These are phyloP conservation scores for Drosophila setifemur DNA, from an alignment of 1,140 invertebrate species.

Conservation along the genomic window DNA sequence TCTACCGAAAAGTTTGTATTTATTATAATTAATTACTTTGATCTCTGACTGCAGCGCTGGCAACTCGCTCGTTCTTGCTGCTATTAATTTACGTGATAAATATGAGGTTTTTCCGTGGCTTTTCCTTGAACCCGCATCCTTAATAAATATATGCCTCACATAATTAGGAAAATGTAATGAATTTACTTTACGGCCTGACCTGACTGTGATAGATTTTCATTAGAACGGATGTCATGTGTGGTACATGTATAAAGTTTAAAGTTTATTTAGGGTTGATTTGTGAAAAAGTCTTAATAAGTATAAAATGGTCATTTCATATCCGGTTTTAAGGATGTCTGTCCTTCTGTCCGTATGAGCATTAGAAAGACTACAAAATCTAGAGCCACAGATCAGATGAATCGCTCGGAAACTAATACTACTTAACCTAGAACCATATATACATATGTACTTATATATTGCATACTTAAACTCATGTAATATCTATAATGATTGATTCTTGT, in stretches of 20 bases:
- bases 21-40: slow-evolving; percentile 81
- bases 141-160: slow-evolving; percentile 70
- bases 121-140: neutral
- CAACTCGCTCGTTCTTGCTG: slow-evolving; percentile 40
- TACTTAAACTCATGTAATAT: no score
- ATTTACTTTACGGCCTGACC: slow-evolving; percentile 50
- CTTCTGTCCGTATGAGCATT: no score
- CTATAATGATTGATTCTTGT: no score
- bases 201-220: slow-evolving; percentile 55
- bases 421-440: no score
- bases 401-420: no score
- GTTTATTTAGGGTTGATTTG: slow-evolving; percentile 12
- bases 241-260: neutral
- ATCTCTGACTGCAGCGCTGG: slow-evolving; percentile 46
- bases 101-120: slow-evolving; percentile 62
- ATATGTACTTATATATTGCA: no score
- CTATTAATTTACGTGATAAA: slow-evolving; percentile 80
- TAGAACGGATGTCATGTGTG: slow-evolving; percentile 22
- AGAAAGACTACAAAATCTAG: no score
- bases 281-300: neutral
- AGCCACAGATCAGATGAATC: no score
- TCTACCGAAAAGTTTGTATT: slow-evolving; percentile 71
- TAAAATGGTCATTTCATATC: no score
- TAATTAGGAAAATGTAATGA: slow-evolving; percentile 69
- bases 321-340: no score